These are phyloP conservation scores for Tetrapedia diversipes DNA, from an alignment of 2,888 invertebrate genomes.

Conservation along the genomic window DNA sequence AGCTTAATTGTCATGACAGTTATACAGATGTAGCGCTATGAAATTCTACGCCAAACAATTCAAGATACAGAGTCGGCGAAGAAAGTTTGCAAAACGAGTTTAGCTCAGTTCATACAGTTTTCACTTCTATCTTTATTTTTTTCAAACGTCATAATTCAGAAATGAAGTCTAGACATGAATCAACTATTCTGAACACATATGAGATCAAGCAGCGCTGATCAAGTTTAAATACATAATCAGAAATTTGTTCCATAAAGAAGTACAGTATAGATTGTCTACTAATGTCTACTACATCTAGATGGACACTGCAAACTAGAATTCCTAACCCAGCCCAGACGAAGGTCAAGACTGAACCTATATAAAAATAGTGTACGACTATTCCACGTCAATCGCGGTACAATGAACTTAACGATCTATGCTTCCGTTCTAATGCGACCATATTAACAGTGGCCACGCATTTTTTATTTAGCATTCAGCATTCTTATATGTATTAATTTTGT, in stretches of 20 bases:
- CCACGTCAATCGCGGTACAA: conserved; percentile 44
- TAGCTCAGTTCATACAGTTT: not conserved
- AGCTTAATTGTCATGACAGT: not conserved
- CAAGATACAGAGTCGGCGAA: not conserved
- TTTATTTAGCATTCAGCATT: not conserved
- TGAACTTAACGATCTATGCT: conserved; percentile 57
- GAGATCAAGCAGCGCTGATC: no score
- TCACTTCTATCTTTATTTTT: not conserved
- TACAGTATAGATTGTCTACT: not conserved
- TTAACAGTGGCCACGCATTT: not conserved
- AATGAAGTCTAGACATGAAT: not conserved
- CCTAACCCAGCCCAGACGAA: conserved; percentile 38
- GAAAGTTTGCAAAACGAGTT: not conserved
- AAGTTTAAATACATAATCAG: no score
- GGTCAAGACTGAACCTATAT: conserved; percentile 59
- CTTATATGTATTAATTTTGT: not conserved
- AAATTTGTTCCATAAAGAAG: conserved; percentile 26
- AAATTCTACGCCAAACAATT: conserved; percentile 1
- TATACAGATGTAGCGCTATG: not conserved
- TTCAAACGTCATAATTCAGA: no score
- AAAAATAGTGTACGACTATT: conserved; percentile 55
- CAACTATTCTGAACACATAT: no score
- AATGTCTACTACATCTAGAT: conserved; percentile 7
- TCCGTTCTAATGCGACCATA: conserved; percentile 7
- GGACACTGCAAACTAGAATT: conserved; percentile 37